Evolutionary conservation across 1,140 invertebrate genomes (phyloP).

Genomic region (Apis dorsata): DNA sequence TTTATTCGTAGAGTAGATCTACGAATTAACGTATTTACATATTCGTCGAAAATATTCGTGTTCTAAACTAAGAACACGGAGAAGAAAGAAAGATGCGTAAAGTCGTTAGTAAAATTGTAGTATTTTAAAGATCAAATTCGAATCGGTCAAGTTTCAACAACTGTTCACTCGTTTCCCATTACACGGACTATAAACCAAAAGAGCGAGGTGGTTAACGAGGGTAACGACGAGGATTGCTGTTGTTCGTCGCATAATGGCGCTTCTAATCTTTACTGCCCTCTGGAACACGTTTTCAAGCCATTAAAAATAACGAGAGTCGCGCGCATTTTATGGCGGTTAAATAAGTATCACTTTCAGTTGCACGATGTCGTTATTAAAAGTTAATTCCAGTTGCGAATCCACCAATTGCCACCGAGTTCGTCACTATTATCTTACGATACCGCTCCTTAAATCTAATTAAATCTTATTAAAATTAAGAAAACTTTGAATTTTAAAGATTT

Average conservation of each 20-base stretch:
- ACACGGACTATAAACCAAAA: background rate
- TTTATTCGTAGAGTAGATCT: too few relatives aligned
- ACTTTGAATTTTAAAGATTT: too few relatives aligned
- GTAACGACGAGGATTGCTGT: background rate
- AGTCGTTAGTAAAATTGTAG: background rate
- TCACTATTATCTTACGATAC: background rate
- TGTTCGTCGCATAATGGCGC: background rate
- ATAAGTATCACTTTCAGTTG: background rate
- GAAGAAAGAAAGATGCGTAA: background rate
- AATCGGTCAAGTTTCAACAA: background rate
- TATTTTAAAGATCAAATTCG: background rate
- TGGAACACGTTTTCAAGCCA: background rate
- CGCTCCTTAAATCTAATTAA: too few relatives aligned
- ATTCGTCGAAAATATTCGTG: background rate
- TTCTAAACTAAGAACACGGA: background rate
- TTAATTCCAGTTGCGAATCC: background rate
- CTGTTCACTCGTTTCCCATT: slow-evolving; percentile 9
- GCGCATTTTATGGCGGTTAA: slow-evolving; percentile 9
- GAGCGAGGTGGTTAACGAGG: background rate
- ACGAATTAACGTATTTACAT: too few relatives aligned
- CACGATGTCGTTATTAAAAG: background rate
- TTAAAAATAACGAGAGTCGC: background rate
- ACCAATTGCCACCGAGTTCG: background rate
- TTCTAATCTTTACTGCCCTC: slow-evolving; percentile 24
- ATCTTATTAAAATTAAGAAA: too few relatives aligned